These are phyloP conservation scores for Cavia porcellus DNA, from an alignment of 2,113 vertebrate species.

Conservation along the genomic window DNA sequence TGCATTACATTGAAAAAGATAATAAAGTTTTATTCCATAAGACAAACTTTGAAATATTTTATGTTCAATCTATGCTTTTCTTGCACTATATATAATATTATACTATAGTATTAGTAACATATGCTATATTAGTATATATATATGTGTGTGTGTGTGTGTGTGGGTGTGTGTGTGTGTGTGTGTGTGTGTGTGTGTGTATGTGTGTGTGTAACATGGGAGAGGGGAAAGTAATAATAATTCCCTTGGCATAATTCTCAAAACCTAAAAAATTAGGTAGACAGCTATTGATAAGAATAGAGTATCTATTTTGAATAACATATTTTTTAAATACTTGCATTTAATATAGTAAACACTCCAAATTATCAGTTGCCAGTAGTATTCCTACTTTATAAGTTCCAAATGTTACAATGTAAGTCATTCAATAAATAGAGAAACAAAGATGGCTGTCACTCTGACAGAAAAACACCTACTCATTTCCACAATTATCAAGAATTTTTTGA, in stretches of 20 bases:
- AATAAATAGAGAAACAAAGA: too few relatives aligned
- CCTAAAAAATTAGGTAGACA: not conserved
- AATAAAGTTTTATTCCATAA: slow-evolving; percentile 80
- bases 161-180: too few relatives aligned
- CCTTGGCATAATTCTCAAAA: slow-evolving; percentile 77
- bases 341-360: not conserved
- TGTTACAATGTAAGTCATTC: not conserved
- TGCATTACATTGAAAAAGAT: slow-evolving; percentile 86
- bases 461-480: not conserved
- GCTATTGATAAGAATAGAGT: not conserved
- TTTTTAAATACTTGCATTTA: not conserved
- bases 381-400: not conserved
- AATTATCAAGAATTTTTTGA: not conserved
- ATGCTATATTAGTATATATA: too few relatives aligned
- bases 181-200: too few relatives aligned
- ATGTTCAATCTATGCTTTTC: slow-evolving; percentile 82
- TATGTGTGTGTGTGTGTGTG: too few relatives aligned
- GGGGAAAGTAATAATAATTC: slow-evolving; percentile 43
- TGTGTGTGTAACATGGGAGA: slow-evolving; percentile 79
- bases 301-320: not conserved
- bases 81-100: slow-evolving; percentile 53
- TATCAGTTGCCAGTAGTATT: not conserved
- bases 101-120: too few relatives aligned
- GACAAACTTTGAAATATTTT: slow-evolving; percentile 44
- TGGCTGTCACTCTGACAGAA: not conserved